These are phyloP conservation scores for Glomeris maerens DNA, from an alignment of 1,140 invertebrate genomes.

Conservation along the genomic window DNA sequence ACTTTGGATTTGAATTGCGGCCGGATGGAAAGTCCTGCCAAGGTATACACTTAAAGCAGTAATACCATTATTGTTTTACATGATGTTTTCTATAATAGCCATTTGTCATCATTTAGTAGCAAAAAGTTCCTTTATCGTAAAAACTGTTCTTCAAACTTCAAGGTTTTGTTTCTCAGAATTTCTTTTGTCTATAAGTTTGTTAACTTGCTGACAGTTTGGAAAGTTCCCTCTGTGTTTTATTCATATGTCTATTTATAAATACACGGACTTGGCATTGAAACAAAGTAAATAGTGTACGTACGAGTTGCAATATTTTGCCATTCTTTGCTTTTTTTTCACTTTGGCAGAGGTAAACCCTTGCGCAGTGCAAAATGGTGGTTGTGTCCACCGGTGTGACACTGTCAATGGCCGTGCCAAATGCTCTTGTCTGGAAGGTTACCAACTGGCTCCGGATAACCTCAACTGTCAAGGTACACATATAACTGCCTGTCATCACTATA, in stretches of 20 bases:
- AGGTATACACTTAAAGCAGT: background rate
- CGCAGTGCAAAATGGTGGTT: conserved; percentile 20
- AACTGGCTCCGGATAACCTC: background rate
- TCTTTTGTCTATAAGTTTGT: background rate
- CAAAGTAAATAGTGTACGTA: no score
- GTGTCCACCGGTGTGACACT: conserved; percentile 2
- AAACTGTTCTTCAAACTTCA: no score
- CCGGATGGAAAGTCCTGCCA: background rate
- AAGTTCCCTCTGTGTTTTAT: background rate
- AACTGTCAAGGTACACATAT: conserved; percentile 7
- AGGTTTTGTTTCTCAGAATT: background rate
- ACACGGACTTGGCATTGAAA: background rate
- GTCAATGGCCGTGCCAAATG: background rate
- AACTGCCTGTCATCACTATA: no score
- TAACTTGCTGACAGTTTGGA: background rate
- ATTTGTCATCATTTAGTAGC: background rate
- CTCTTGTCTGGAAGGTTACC: conserved; percentile 20
- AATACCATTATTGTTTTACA: background rate
- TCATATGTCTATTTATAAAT: background rate
- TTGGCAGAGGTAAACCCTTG: background rate
- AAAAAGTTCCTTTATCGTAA: no score
- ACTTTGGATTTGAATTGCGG: background rate
- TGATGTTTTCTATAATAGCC: background rate
- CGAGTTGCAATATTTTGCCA: background rate
- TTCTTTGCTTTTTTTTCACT: background rate